Percentiles rank a stretch among this genome's conserved stretches.
Evolutionary conservation across 2,113 vertebrate species (phyloP).

Genomic region (Strix aluco): DNA sequence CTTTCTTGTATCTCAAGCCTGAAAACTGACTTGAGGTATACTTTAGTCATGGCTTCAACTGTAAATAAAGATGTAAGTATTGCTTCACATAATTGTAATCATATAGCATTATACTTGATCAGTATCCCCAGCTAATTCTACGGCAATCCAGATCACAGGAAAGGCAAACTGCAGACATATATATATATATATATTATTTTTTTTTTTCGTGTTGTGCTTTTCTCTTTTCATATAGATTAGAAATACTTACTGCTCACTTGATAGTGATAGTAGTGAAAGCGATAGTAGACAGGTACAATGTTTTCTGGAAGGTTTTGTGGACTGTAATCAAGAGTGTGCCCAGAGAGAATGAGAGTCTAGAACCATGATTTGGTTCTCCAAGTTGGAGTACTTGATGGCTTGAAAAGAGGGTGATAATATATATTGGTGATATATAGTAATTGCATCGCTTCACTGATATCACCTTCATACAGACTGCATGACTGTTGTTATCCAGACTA

Average conservation of each 20-base stretch:
- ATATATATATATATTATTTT: too few relatives aligned
- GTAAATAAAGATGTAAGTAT: not conserved
- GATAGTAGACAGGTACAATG: not conserved
- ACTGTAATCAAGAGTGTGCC: not conserved
- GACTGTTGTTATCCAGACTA: not conserved
- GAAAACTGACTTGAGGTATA: not conserved
- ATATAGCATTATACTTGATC: not conserved
- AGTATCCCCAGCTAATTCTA: not conserved
- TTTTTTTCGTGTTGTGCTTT: not conserved
- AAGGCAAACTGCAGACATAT: not conserved
- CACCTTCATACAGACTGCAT: not conserved
- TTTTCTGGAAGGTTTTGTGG: not conserved
- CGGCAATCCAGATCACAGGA: not conserved
- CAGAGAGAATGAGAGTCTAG: not conserved
- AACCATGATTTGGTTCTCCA: not conserved
- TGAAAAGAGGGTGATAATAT: not conserved
- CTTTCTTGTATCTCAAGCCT: not conserved
- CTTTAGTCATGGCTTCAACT: not conserved
- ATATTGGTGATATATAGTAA: not conserved
- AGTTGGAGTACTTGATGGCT: not conserved
- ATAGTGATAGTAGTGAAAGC: not conserved
- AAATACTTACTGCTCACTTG: not conserved
- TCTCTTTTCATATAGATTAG: not conserved
- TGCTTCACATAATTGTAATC: not conserved
- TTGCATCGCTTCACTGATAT: too few relatives aligned